Base-by-base conservation (phyloP, 1,140 invertebrate species). In the Trinorchestia longiramus region DNA sequence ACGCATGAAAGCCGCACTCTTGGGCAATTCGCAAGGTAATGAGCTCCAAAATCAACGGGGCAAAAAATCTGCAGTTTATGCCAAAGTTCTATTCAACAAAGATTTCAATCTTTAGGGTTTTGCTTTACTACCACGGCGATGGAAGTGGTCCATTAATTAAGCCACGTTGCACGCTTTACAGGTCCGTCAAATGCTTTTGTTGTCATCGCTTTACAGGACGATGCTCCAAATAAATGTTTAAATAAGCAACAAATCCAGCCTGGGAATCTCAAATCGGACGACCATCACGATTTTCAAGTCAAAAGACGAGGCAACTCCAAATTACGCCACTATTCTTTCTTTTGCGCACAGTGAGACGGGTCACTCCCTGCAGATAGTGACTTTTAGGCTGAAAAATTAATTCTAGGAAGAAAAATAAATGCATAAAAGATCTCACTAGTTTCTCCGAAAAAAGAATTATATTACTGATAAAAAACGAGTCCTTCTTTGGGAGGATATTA, bases 1-100 rank as follows among this genome's bases (percentile, higher is more conserved):
- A 45, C 92, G 41, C 92, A 43, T 94, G 43, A 94, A 94, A 94
- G 92, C 92, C 43, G 43, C 36, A 40, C 44, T 47, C 44, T 94
- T 45, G 92, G 43, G 92, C 43, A 94, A 94, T 94, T 45, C 92
- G 43, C 1, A 43, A 40, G 92, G 92, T 47, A 94, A 94, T 94
- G 92, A 47, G 41, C 88, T 43, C 43, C 41, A 28, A 91, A 91
- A 91, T 91, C 88, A 43, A 91, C 88, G 88, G 41, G 28, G 62
- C 62, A 77, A 77, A 77, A 77, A 77, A 77, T 36, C 62, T 77
- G 11, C 15, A 77, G 62, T 77, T 77, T 77, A 77, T 77, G 62
- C 62, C 62, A 36, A 77, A 77, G 62, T 77, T 77, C 62, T 77
- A 77, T 77, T 77, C 62, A 77, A 77, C 62, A 36, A 77, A 77